These are phyloP conservation scores for Cataglyphis livida DNA, from an alignment of 2,888 invertebrate genomes.

Conservation along the genomic window DNA sequence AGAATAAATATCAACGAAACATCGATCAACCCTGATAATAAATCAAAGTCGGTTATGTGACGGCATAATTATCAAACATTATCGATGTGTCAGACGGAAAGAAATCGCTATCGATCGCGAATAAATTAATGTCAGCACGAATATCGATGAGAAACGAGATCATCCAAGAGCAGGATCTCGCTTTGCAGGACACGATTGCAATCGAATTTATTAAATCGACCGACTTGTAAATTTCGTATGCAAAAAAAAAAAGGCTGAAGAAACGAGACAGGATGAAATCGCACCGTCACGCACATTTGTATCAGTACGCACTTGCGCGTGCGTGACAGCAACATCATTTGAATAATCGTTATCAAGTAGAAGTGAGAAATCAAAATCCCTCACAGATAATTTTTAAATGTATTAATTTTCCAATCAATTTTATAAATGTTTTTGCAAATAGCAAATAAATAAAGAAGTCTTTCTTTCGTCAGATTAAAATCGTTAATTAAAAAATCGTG, in stretches of 20 bases:
- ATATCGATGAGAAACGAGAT: conserved; percentile 17
- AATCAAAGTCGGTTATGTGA: conserved; percentile 5
- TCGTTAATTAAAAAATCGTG: background rate
- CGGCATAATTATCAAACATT: conserved; percentile 2
- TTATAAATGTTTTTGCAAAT: background rate
- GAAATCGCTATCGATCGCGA: conserved; percentile 34
- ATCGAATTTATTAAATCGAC: conserved; percentile 45
- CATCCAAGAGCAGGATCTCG: conserved; percentile 8
- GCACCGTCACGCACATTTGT: conserved; percentile 30
- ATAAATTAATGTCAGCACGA: conserved; percentile 42
- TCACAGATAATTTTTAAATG: background rate
- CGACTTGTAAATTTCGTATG: background rate
- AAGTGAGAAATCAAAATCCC: background rate
- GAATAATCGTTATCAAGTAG: conserved; percentile 55
- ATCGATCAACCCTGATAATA: conserved; percentile 15
- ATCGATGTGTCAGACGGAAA: background rate
- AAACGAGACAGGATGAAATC: conserved; percentile 22
- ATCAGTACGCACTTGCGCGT: conserved; percentile 24
- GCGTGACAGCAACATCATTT: conserved; percentile 45
- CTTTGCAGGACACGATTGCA: conserved; percentile 28
- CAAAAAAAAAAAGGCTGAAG: conserved; percentile 22
- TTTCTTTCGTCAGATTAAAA: background rate
- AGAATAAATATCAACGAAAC: background rate
- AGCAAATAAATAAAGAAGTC: background rate
- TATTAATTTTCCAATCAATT: conserved; percentile 26